Percentiles rank a stretch among this genome's conserved stretches.
These are phyloP conservation scores for Dromococcyx pavoninus DNA, from an alignment of 2,797 vertebrate species.

Conservation along the genomic window DNA sequence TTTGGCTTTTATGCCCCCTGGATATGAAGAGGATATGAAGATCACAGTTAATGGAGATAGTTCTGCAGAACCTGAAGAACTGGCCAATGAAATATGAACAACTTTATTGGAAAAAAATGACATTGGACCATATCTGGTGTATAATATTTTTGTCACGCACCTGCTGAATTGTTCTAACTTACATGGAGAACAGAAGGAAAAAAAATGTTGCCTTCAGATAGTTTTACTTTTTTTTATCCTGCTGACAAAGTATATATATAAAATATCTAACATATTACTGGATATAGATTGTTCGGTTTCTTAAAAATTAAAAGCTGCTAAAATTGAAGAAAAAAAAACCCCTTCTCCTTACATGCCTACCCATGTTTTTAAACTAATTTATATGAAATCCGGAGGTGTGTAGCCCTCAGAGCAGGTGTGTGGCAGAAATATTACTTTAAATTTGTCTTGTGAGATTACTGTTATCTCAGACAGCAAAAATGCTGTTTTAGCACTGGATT, in stretches of 20 bases:
- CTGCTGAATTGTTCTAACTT: constrained; percentile 85
- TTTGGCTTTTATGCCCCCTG: constrained; percentile 96
- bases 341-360: constrained; percentile 76
- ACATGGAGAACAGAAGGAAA: constrained; percentile 80
- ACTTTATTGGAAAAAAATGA: constrained; percentile 74
- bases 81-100: constrained; percentile 98
- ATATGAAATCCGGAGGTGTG: constrained; percentile 79
- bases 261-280: constrained; percentile 82
- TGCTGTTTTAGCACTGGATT: constrained; percentile 85
- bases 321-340: constrained; percentile 78
- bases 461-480: constrained; percentile 80
- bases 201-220: constrained; percentile 83
- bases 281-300: constrained; percentile 80
- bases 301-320: constrained; percentile 85
- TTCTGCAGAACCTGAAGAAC: constrained; percentile 95
- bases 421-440: constrained; percentile 86
- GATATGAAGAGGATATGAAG: constrained; percentile 97
- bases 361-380: constrained; percentile 93
- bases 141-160: constrained; percentile 88
- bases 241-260: constrained; percentile 84
- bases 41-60: constrained; percentile 95
- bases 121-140: constrained; percentile 84
- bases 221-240: constrained; percentile 88
- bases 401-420: constrained; percentile 82
- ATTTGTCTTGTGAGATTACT: constrained; percentile 83